Percentiles rank a stretch among this genome's conserved stretches.
These are phyloP conservation scores for Amniataba percoides DNA, from an alignment of 2,797 vertebrate genomes.

Conservation along the genomic window DNA sequence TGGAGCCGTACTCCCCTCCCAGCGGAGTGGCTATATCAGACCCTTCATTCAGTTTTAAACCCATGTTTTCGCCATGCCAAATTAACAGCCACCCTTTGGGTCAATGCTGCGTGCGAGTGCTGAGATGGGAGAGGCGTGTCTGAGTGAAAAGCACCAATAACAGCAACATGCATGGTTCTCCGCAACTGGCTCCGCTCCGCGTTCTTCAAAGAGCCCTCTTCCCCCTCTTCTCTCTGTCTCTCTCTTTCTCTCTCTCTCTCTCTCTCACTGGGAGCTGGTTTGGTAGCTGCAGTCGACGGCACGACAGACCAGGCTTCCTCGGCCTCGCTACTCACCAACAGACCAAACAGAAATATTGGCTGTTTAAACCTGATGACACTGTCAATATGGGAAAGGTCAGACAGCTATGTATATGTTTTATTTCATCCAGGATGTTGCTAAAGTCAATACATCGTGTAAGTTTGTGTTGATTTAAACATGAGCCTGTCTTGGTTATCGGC, in stretches of 20 bases:
- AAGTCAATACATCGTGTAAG: conserved; percentile 59
- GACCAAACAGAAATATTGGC: conserved; percentile 54
- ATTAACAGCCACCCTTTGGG: conserved; percentile 75
- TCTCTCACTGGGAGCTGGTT: conserved; percentile 25
- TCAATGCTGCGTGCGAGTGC: conserved; percentile 67
- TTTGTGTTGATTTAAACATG: conserved; percentile 68
- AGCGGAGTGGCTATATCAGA: conserved; percentile 44
- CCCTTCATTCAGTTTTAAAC: conserved; percentile 58
- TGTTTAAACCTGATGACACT: conserved; percentile 63
- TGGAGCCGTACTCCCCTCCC: conserved; percentile 23
- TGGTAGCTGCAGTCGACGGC: conserved; percentile 20
- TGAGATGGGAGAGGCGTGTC: conserved; percentile 61
- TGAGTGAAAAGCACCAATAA: conserved; percentile 62
- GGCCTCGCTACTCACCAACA: conserved; percentile 32
- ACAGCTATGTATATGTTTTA: conserved; percentile 55
- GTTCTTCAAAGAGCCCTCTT: conserved; percentile 67
- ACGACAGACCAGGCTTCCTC: conserved; percentile 16
- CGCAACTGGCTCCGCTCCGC: conserved; percentile 66
- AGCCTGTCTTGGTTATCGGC: conserved; percentile 53
- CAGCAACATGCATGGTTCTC: conserved; percentile 65
- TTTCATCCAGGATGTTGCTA: conserved; percentile 67
- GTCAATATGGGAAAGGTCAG: conserved; percentile 71
- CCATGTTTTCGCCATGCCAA: conserved; percentile 79
- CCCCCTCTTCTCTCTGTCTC: background rate
- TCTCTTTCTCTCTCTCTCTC: background rate